Conservation (phyloP, 2,113 vertebrate species). For the Nothocercus julius region DNA sequence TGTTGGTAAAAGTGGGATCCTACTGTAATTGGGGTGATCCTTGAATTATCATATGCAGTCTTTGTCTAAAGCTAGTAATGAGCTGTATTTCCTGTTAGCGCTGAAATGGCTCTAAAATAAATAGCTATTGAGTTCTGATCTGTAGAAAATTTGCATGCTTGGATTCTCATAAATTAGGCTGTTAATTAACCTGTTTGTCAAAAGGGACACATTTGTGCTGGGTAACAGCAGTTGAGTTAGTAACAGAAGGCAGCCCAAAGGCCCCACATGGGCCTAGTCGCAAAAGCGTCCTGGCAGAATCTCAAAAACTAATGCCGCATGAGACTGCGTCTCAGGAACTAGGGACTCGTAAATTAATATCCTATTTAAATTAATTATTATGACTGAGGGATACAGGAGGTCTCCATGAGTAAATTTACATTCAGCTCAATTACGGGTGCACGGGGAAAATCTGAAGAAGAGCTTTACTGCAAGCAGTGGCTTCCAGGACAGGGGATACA, state of each 20-base stretch:
- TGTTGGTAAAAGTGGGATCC: not conserved
- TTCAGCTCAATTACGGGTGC: not conserved
- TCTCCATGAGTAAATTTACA: conserved; percentile 6
- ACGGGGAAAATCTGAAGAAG: not conserved
- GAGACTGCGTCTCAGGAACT: not conserved
- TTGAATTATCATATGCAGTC: not conserved
- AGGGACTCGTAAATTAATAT: not conserved
- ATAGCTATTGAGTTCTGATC: not conserved
- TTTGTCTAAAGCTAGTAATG: not conserved
- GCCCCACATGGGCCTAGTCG: not conserved
- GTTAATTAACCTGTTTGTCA: not conserved
- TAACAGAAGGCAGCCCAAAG: not conserved
- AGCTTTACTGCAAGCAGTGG: not conserved
- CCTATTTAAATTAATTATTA: not conserved
- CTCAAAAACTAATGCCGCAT: not conserved
- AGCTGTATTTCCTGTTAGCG: not conserved
- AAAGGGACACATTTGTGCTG: not conserved
- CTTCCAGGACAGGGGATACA: not conserved
- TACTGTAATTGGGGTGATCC: not conserved
- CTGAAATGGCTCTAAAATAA: rapidly evolving
- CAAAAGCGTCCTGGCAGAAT: not conserved
- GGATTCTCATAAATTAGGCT: not conserved
- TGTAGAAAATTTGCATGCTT: not conserved
- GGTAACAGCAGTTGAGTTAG: not conserved
- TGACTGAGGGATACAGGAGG: not conserved